Evolutionary conservation across 2,797 vertebrate species (phyloP), one percentile per base, ranked within the genome.

Genomic region (Craterocephalus amniculus): DNA sequence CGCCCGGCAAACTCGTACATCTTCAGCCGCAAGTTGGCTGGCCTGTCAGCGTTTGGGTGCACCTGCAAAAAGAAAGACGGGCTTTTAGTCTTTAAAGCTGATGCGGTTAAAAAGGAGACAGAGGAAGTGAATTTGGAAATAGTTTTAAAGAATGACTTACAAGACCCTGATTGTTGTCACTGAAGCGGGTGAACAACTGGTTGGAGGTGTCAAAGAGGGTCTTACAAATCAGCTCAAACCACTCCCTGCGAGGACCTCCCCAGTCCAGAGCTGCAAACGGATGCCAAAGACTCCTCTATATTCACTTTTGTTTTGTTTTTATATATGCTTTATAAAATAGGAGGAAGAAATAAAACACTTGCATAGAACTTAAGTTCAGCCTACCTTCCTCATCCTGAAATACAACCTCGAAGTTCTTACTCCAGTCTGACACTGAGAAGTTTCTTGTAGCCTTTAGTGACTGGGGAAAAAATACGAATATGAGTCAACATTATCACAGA

Each of bases 341-440:
- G 3, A 36, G 12, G 14, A n/a, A 24, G n/a, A 35, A 58, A 22
- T 34, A 24, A 8, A 35, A 3, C 18, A 13, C 6, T 24, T n/a
- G 9, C 56, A 31, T 63, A 48, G 18, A 32, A 22, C 24, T 12
- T 13, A 51, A 14, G 20, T 16, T 74, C 68, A 24, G 10, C 92
- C 93, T 84, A 98, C 98, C 98, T 96, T 99, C 98, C 89, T 99
- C 98, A 84, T 99, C 97, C 83, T 97, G 97, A 88, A 99, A 99
- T 90, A 97, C 92, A 14, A 99, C 96, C 92, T 99, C 98, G 77
- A 99, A 98, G 92, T 97, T 99, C 92, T 99, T 99, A 91, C 96
- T 97, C 98, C 98, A 99, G 85, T 99, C 98, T 20, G 97, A 98
- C 86, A 97, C 94, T 0, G 98, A 99, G 91, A 99, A 99, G 93